Evolutionary conservation across 2,888 invertebrate genomes (phyloP).

Genomic region (Adelphocoris suturalis): DNA sequence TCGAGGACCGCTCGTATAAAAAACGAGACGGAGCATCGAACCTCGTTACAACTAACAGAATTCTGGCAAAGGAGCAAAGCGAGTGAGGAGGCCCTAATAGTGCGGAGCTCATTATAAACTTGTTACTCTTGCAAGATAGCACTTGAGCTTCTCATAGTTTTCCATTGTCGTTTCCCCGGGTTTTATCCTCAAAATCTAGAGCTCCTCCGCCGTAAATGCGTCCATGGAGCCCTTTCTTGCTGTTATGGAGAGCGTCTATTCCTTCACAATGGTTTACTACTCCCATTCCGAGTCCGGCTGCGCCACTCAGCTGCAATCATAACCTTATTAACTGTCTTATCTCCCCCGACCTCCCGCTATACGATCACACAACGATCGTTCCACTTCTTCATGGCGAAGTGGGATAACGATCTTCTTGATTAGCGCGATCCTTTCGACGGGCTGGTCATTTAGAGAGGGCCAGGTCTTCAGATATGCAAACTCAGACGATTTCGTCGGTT

Average conservation of each 20-base stretch:
- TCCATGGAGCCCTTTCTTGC: slow-evolving; percentile 4
- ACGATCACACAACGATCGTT: slow-evolving; percentile 25
- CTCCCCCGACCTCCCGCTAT: slow-evolving; percentile 22
- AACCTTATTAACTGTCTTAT: slow-evolving; percentile 50
- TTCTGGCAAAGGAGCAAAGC: background rate
- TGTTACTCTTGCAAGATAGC: slow-evolving; percentile 25
- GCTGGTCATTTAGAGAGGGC: background rate
- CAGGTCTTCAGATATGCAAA: slow-evolving; percentile 29
- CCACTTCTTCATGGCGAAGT: slow-evolving; percentile 20
- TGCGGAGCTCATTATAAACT: slow-evolving; percentile 19
- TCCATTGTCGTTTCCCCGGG: slow-evolving; percentile 12
- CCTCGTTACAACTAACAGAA: background rate
- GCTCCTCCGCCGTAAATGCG: slow-evolving; percentile 9
- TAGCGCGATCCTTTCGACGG: slow-evolving; percentile 33
- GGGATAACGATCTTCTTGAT: slow-evolving; percentile 46
- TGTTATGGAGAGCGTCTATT: slow-evolving; percentile 36
- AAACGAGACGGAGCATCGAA: background rate
- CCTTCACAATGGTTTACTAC: slow-evolving; percentile 39
- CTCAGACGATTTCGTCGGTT: background rate
- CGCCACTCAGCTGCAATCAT: slow-evolving; percentile 30
- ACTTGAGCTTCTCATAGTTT: slow-evolving; percentile 26
- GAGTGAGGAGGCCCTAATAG: slow-evolving; percentile 33
- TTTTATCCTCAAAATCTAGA: slow-evolving; percentile 33
- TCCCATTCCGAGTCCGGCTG: slow-evolving; percentile 2
- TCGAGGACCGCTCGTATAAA: no score